A percentile compares a stretch with the other conserved stretches of the same genome.
phyloP scores from a whole-genome alignment of 1,140 invertebrate genomes.

The Heterodera schachtii region DNA sequence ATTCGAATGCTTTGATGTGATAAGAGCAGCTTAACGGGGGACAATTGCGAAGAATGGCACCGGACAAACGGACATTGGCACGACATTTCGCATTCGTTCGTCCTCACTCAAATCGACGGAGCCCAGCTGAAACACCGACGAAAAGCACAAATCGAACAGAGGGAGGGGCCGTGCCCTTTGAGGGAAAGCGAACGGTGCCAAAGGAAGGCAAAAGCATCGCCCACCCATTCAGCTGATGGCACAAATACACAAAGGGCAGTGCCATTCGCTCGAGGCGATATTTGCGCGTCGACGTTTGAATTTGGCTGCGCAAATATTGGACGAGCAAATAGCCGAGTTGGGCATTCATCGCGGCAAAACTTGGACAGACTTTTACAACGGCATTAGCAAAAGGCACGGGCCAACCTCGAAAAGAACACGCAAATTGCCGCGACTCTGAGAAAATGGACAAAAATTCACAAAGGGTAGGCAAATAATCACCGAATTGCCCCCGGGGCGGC shows the following conservation, averaged over 20 bases:
- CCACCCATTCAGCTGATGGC: conserved; percentile 25
- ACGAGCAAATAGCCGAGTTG: conserved; percentile 33
- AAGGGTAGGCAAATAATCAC: conserved; percentile 9
- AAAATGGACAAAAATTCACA: neutral
- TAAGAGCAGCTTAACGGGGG: conserved; percentile 25
- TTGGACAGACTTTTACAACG: neutral
- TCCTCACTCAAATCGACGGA: conserved; percentile 15
- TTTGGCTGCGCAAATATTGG: conserved; percentile 29
- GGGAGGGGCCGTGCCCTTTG: conserved; percentile 7
- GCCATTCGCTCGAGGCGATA: conserved; percentile 25
- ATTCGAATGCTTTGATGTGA: conserved; percentile 20
- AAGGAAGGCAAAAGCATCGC: neutral
- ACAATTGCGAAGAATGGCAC: neutral
- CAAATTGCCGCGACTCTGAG: neutral
- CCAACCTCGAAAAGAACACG: neutral
- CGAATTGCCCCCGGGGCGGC: conserved; percentile 20
- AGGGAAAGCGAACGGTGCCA: neutral
- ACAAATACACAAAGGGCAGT: conserved; percentile 37
- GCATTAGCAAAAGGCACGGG: neutral
- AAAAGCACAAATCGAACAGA: conserved; percentile 13
- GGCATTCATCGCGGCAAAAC: conserved; percentile 24
- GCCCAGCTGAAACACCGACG: conserved; percentile 6
- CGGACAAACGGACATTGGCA: conserved; percentile 12
- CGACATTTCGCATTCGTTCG: conserved; percentile 15
- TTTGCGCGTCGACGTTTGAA: conserved; percentile 26